A percentile compares a stretch with the other conserved stretches of the same genome.
These are phyloP conservation scores for Psophia crepitans DNA, from an alignment of 2,113 vertebrate genomes.

Conservation along the genomic window DNA sequence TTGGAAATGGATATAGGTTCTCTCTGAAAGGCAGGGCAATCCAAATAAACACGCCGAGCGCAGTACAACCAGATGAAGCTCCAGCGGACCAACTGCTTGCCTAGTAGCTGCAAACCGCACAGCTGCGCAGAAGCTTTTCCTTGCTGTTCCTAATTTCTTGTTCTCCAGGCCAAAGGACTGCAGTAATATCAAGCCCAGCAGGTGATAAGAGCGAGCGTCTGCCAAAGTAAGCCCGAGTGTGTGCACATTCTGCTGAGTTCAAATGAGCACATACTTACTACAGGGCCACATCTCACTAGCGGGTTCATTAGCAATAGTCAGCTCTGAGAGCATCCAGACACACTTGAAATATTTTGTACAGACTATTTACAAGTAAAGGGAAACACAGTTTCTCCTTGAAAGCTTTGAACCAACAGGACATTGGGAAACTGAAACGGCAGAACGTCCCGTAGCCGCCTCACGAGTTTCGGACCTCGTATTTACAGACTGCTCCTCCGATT, in stretches of 20 bases:
- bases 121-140: neutral
- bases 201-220: neutral
- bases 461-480: neutral
- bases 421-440: neutral
- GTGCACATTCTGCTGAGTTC: neutral
- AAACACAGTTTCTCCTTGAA: neutral
- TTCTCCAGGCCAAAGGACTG: neutral
- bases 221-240: neutral
- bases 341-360: neutral
- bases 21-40: neutral
- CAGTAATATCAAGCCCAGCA: neutral
- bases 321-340: neutral
- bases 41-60: slow-evolving; percentile 19
- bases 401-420: rapidly evolving
- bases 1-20: neutral
- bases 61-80: neutral
- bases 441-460: rapidly evolving
- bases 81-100: neutral
- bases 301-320: neutral
- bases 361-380: neutral
- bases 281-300: neutral
- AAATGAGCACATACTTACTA: neutral
- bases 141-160: neutral
- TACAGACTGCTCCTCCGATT: neutral
- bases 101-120: neutral